These are phyloP conservation scores for Callosobruchus maculatus DNA, from an alignment of 2,888 invertebrate genomes.

Conservation along the genomic window DNA sequence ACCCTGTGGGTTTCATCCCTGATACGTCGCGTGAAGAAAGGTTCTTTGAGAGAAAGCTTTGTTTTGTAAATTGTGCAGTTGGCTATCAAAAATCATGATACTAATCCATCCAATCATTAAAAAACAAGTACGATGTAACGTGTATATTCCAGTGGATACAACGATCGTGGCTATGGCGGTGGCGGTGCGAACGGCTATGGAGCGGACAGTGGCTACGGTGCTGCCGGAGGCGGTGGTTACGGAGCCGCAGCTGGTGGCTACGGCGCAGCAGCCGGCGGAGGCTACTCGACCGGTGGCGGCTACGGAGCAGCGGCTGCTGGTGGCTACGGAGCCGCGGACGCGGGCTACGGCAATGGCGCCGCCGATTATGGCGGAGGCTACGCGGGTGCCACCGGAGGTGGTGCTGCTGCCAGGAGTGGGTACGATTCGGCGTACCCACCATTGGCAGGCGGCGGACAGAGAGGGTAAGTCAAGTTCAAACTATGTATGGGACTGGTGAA, in stretches of 20 bases:
- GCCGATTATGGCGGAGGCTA: constrained; percentile 11
- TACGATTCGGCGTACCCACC: constrained; percentile 32
- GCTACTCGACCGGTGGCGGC: constrained; percentile 24
- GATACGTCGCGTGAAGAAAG: no score
- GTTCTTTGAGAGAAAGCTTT: no score
- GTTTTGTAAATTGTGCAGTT: no score
- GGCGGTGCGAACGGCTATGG: constrained; percentile 20
- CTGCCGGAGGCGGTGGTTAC: constrained; percentile 13
- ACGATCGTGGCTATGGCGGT: constrained; percentile 1
- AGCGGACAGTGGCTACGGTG: constrained; percentile 21
- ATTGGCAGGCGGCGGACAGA: constrained; percentile 23
- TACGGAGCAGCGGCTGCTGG: constrained; percentile 11
- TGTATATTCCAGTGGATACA: constrained; percentile 3
- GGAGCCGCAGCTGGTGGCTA: constrained; percentile 17
- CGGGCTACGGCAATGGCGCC: constrained; percentile 4
- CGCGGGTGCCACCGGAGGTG: constrained; percentile 6
- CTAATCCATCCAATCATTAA: no score
- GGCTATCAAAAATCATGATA: no score
- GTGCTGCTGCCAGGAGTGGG: constrained; percentile 19
- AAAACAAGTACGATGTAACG: neutral
- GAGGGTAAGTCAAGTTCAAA: constrained; percentile 21
- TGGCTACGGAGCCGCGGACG: constrained; percentile 18
- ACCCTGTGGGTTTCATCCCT: no score
- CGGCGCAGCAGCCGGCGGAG: constrained; percentile 24
- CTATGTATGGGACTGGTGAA: neutral